Conservation (phyloP, 2,888 invertebrate species). For the Cheilosia impressa region DNA sequence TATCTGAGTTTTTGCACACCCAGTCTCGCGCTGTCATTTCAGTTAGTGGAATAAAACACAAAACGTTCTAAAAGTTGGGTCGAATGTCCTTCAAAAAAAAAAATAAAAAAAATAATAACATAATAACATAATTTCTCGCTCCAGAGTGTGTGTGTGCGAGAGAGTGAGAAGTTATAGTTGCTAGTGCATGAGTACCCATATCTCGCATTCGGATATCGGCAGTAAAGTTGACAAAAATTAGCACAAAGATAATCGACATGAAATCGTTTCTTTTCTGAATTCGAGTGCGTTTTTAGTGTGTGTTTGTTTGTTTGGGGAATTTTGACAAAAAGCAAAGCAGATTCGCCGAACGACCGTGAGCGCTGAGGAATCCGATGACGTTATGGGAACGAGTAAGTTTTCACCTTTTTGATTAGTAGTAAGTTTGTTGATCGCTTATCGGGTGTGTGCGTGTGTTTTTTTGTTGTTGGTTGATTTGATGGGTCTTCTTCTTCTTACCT, state of each 20-base stretch:
- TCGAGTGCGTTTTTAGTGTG: background rate
- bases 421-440: constrained; percentile 4
- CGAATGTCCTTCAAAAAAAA: constrained; percentile 65
- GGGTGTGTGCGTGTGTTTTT: background rate
- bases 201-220: background rate
- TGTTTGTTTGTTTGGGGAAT: constrained; percentile 26
- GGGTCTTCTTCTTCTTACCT: constrained; percentile 3
- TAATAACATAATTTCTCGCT: background rate
- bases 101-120: no score
- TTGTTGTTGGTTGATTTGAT: background rate
- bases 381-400: constrained; percentile 33
- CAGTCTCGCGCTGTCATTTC: constrained; percentile 28
- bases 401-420: background rate
- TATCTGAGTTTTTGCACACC: constrained; percentile 61
- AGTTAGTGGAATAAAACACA: constrained; percentile 12
- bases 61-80: constrained; percentile 50
- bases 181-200: constrained; percentile 24
- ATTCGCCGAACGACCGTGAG: constrained; percentile 1
- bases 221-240: constrained; percentile 27
- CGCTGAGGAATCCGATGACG: constrained; percentile 29
- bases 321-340: background rate
- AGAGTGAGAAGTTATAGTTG: constrained; percentile 27
- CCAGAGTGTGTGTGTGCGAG: constrained; percentile 30
- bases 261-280: constrained; percentile 1
- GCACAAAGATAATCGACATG: constrained; percentile 11